Evolutionary conservation across 1,140 invertebrate genomes (phyloP).

Genomic region (Drosophila ficusphila): DNA sequence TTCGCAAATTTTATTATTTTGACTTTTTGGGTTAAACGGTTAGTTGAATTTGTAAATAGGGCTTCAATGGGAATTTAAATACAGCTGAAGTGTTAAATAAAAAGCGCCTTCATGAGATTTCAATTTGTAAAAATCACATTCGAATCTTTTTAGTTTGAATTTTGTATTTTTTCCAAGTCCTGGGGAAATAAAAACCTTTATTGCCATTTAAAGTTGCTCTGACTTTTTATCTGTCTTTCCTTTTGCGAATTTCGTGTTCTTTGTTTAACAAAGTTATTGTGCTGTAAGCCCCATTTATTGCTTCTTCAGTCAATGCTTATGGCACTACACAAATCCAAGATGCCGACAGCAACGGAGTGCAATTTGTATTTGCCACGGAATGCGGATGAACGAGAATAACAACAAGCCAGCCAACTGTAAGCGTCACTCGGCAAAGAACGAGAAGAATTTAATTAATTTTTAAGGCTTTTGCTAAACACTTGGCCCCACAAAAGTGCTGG

Average conservation of each 20-base stretch:
- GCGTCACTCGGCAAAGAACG: slow-evolving; percentile 32
- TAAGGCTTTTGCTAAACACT: slow-evolving; percentile 65
- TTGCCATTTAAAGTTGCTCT: not conserved
- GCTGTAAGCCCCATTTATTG: slow-evolving; percentile 39
- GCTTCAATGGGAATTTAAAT: not conserved
- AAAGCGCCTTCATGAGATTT: too few species aligned
- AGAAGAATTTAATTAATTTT: slow-evolving; percentile 76
- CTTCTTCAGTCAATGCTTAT: slow-evolving; percentile 28
- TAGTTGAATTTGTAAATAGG: too few species aligned
- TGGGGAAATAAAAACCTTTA: not conserved
- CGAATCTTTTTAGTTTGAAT: not conserved
- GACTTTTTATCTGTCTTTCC: not conserved
- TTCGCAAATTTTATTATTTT: not conserved
- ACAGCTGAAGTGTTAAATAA: too few species aligned
- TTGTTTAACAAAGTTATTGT: slow-evolving; percentile 20
- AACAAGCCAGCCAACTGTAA: slow-evolving; percentile 25
- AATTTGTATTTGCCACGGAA: slow-evolving; percentile 35
- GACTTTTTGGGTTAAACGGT: not conserved
- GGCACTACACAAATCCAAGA: slow-evolving; percentile 44
- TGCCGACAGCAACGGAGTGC: slow-evolving; percentile 16
- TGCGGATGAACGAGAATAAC: slow-evolving; percentile 20
- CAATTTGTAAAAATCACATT: too few species aligned
- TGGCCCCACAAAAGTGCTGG: slow-evolving; percentile 33
- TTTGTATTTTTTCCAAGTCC: not conserved
- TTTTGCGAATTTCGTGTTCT: not conserved